Evolutionary conservation across 2,888 invertebrate genomes (phyloP).

Genomic region (Dermolepida albohirtum): DNA sequence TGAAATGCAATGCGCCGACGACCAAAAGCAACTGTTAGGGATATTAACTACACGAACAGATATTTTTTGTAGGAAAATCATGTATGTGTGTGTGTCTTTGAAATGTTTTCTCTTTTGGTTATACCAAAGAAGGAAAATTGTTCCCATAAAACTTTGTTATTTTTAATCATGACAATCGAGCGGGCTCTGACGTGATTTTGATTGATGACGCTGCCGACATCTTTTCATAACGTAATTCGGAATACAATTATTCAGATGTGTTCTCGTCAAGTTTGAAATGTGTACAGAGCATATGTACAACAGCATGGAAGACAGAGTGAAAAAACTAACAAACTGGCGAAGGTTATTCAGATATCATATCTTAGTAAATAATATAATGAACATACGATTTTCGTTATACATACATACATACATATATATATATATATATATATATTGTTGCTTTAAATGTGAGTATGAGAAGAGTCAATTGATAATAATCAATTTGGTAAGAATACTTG

Average conservation of each 20-base stretch:
- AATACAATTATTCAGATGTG: constrained; percentile 39
- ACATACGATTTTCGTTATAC: too few relatives aligned
- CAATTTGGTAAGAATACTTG: too few relatives aligned
- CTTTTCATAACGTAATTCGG: constrained; percentile 42
- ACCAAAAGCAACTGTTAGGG: constrained; percentile 41
- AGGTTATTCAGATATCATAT: too few relatives aligned
- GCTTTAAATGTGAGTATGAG: too few relatives aligned
- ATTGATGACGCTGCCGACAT: constrained; percentile 43
- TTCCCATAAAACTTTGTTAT: constrained; percentile 44
- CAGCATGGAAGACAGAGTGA: constrained; percentile 22
- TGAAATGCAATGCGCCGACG: constrained; percentile 45
- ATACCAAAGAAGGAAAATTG: constrained; percentile 35
- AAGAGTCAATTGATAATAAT: too few relatives aligned
- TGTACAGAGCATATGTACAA: constrained; percentile 28
- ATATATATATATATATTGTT: too few relatives aligned
- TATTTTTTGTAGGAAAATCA: constrained; percentile 11
- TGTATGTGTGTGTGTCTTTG: constrained; percentile 14
- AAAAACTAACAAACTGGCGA: constrained; percentile 18
- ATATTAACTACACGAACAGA: constrained; percentile 42
- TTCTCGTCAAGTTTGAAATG: constrained; percentile 38
- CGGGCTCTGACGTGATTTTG: constrained; percentile 42
- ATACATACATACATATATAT: too few relatives aligned
- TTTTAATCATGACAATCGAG: constrained; percentile 44
- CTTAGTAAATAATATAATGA: too few relatives aligned
- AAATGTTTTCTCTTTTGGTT: constrained; percentile 20